Evolutionary conservation across 1,140 invertebrate genomes (phyloP).

Genomic region (Eupeodes corollae): DNA sequence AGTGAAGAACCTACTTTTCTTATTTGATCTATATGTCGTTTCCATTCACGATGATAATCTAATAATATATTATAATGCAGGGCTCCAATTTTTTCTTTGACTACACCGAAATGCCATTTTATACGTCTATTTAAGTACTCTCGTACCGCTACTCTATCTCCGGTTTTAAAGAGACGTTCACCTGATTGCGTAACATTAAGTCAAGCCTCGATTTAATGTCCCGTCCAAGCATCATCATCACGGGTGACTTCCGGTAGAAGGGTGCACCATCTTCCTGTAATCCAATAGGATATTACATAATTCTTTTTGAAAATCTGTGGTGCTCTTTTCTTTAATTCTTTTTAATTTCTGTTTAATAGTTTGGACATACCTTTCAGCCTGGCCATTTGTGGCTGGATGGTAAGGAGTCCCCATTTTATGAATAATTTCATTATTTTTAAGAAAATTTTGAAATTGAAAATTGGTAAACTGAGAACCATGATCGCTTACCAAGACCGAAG

Average conservation of each 20-base stretch:
- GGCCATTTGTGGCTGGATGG: too few species aligned
- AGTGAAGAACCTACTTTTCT: too few species aligned
- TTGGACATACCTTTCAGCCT: too few species aligned
- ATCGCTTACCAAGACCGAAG: conserved; percentile 7
- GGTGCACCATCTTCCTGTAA: background rate
- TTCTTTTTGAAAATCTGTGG: too few species aligned
- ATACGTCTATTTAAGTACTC: conserved; percentile 6
- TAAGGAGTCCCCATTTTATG: too few species aligned
- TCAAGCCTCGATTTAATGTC: conserved; percentile 2
- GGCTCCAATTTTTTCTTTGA: conserved; percentile 7
- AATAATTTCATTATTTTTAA: too few species aligned
- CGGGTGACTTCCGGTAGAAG: too few species aligned
- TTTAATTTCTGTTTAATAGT: background rate
- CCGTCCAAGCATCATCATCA: conserved; percentile 4
- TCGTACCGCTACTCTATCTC: conserved; percentile 6
- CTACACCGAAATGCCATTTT: conserved; percentile 11
- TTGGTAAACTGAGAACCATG: conserved; percentile 7
- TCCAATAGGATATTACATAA: conserved; percentile 2
- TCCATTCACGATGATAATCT: conserved; percentile 11
- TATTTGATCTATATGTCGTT: conserved; percentile 14
- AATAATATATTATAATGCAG: conserved; percentile 13
- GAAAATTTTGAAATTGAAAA: too few species aligned
- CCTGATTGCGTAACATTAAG: background rate
- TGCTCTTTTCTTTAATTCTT: too few species aligned
- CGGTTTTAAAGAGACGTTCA: background rate